Conservation (phyloP, 2,797 vertebrate species). For the Mionectes olivaceus region DNA sequence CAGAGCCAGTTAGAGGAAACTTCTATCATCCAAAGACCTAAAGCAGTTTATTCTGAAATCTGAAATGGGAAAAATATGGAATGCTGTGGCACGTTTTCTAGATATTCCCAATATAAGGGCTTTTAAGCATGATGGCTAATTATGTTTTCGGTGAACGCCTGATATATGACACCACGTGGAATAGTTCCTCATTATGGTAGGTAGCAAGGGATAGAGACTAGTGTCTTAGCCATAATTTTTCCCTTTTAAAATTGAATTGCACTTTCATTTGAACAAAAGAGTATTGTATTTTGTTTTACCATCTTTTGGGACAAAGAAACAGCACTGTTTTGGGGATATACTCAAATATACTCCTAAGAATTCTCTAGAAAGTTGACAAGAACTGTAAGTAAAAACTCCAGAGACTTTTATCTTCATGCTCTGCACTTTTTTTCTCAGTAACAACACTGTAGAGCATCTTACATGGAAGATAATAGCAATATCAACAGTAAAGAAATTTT, state of each 20-base stretch:
- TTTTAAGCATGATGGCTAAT: background rate
- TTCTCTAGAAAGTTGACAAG: background rate
- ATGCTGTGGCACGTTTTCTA: accelerated
- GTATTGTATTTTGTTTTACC: background rate
- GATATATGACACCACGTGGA: background rate
- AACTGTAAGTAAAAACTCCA: background rate
- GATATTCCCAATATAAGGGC: background rate
- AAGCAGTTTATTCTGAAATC: background rate
- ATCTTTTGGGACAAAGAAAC: background rate
- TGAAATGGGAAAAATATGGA: background rate
- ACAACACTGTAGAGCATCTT: background rate
- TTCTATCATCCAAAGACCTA: background rate
- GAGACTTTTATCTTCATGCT: background rate
- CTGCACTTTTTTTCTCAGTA: background rate
- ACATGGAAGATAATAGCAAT: background rate
- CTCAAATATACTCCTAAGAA: background rate
- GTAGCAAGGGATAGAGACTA: background rate
- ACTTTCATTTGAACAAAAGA: background rate
- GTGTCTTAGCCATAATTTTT: background rate
- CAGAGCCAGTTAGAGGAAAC: background rate
- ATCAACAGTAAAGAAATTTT: background rate
- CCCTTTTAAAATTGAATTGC: background rate
- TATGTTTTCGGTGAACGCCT: background rate
- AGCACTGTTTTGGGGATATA: background rate
- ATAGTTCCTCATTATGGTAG: background rate